These are phyloP conservation scores for Eumacrocentrus americanus DNA, from an alignment of 2,888 invertebrate species.

Conservation along the genomic window DNA sequence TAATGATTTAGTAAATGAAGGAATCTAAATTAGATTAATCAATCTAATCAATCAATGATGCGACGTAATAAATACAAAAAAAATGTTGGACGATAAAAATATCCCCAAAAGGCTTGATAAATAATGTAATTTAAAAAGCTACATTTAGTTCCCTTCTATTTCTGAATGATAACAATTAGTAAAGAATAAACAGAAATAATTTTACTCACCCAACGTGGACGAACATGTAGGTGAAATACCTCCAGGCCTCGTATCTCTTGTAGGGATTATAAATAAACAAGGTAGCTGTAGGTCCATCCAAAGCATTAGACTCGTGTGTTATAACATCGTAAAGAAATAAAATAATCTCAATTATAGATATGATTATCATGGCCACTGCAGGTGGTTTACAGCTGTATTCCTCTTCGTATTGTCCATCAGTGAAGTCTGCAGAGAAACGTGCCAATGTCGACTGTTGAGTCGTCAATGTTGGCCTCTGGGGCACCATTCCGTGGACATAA, in stretches of 20 bases:
- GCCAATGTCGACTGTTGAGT: conserved; percentile 56
- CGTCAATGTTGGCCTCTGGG: conserved; percentile 59
- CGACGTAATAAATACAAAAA: not conserved
- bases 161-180: too few species aligned
- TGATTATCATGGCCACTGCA: conserved; percentile 86
- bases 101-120: not conserved
- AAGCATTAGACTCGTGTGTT: conserved; percentile 42
- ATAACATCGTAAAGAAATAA: conserved; percentile 63
- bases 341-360: conserved; percentile 86
- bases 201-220: conserved; percentile 86
- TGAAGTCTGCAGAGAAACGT: conserved; percentile 60
- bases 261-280: conserved; percentile 88
- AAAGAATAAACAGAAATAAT: conserved; percentile 16
- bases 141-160: conserved; percentile 9
- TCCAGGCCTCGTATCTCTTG: conserved; percentile 87
- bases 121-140: conserved; percentile 5
- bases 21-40: too few species aligned
- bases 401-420: conserved; percentile 83
- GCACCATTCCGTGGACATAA: conserved; percentile 68
- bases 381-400: conserved; percentile 95
- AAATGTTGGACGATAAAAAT: not conserved
- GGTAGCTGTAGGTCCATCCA: conserved; percentile 78
- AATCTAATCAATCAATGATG: not conserved
- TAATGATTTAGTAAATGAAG: too few species aligned
- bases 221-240: conserved; percentile 94